Evolutionary conservation across 2,888 invertebrate species (phyloP).

Genomic region (Euzophera pinguis): DNA sequence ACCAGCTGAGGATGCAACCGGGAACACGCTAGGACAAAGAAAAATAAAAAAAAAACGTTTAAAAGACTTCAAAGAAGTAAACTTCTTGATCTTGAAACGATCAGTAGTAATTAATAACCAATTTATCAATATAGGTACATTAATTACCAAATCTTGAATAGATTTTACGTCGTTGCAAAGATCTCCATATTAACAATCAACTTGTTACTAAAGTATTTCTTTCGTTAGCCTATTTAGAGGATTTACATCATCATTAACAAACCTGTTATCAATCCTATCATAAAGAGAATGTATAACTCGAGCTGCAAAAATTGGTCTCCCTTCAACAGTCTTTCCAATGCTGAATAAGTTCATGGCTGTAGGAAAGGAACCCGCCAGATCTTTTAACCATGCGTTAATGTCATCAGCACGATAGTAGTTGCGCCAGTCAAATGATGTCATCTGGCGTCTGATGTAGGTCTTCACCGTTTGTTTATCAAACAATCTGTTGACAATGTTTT

Average conservation of each 20-base stretch:
- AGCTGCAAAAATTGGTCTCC: slow-evolving; percentile 50
- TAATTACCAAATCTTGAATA: too few relatives aligned
- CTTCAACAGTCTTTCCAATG: slow-evolving; percentile 61
- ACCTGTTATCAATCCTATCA: not conserved
- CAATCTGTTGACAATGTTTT: slow-evolving; percentile 30
- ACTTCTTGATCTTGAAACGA: too few relatives aligned
- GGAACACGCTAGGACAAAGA: too few relatives aligned
- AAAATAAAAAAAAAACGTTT: too few relatives aligned
- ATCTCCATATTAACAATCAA: too few relatives aligned
- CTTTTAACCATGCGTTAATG: slow-evolving; percentile 80
- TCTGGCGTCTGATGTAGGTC: slow-evolving; percentile 48
- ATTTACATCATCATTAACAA: not conserved
- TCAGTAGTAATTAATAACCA: too few relatives aligned
- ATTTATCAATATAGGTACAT: too few relatives aligned
- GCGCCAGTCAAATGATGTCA: slow-evolving; percentile 68
- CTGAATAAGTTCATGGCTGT: slow-evolving; percentile 47
- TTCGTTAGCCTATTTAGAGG: too few relatives aligned
- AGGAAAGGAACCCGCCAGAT: slow-evolving; percentile 60
- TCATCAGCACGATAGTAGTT: slow-evolving; percentile 79
- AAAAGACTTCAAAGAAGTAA: too few relatives aligned
- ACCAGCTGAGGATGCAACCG: too few relatives aligned
- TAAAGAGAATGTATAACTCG: slow-evolving; percentile 19
- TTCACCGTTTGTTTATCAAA: slow-evolving; percentile 55
- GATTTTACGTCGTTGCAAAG: too few relatives aligned
- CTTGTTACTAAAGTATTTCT: too few relatives aligned